Conservation (phyloP, 2,113 vertebrate genomes). For the Xyrauchen texanus region DNA sequence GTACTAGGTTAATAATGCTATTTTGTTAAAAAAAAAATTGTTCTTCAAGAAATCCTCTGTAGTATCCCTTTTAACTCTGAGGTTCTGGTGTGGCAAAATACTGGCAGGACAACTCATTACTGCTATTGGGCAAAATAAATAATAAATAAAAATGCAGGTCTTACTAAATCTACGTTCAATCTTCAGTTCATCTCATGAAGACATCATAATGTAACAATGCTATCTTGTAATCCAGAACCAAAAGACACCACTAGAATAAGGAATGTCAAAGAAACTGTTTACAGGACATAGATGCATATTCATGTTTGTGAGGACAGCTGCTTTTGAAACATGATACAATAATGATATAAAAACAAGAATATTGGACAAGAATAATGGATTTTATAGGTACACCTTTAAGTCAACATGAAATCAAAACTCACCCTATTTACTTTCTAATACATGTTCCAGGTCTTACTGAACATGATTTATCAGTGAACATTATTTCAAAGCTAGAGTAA, state of each 20-base stretch:
- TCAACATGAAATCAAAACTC: too few species aligned
- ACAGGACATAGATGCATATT: neutral
- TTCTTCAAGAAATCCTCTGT: too few species aligned
- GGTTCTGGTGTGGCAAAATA: conserved; percentile 7
- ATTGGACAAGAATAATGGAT: neutral
- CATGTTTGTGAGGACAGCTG: neutral
- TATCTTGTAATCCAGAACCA: neutral
- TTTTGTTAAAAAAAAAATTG: too few species aligned
- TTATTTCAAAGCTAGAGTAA: too few species aligned
- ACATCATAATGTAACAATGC: too few species aligned
- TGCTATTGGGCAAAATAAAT: neutral
- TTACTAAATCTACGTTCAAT: neutral
- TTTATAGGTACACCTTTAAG: too few species aligned
- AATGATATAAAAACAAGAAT: neutral
- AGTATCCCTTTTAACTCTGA: neutral
- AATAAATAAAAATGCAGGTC: neutral
- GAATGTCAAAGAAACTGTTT: conserved; percentile 6
- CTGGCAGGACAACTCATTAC: neutral
- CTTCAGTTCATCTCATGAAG: too few species aligned
- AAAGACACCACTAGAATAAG: neutral
- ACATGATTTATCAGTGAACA: too few species aligned
- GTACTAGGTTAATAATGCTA: too few species aligned
- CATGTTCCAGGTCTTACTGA: too few species aligned
- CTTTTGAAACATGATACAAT: neutral
- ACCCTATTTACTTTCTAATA: too few species aligned